phyloP scores from a whole-genome alignment of 2,888 invertebrate species.

The Euplexia lucipara region DNA sequence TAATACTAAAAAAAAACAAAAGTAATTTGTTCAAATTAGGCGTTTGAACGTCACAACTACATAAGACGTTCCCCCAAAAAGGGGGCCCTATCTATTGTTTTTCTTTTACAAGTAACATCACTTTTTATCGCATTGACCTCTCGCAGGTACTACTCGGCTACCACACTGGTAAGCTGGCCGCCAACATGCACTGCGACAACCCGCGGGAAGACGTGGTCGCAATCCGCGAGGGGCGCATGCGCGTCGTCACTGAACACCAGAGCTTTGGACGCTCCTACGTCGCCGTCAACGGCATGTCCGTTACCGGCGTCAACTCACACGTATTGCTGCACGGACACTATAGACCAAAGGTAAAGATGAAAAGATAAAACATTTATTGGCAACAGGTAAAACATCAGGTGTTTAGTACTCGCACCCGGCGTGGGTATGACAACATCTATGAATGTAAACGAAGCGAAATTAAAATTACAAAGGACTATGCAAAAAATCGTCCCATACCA shows the following conservation, averaged over 20 bases:
- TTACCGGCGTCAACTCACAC: slow-evolving; percentile 80
- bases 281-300: slow-evolving; percentile 79
- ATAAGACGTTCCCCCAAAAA: no score
- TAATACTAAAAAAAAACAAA: no score
- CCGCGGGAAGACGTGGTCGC: slow-evolving; percentile 90
- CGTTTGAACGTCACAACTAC: no score
- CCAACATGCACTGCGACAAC: slow-evolving; percentile 93
- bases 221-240: slow-evolving; percentile 87
- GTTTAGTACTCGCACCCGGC: no score
- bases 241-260: slow-evolving; percentile 91
- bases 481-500: no score
- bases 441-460: no score
- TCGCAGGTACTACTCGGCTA: slow-evolving; percentile 91
- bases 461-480: no score
- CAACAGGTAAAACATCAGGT: no score
- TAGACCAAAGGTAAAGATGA: slow-evolving; percentile 82
- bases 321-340: slow-evolving; percentile 77
- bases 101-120: background rate
- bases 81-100: no score
- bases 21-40: no score
- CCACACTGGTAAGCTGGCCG: slow-evolving; percentile 92
- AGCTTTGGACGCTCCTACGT: slow-evolving; percentile 88
- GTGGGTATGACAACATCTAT: no score
- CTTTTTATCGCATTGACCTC: background rate
- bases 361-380: no score